Evolutionary conservation across 1,140 invertebrate species (phyloP).

Genomic region (Chironomus tepperi): DNA sequence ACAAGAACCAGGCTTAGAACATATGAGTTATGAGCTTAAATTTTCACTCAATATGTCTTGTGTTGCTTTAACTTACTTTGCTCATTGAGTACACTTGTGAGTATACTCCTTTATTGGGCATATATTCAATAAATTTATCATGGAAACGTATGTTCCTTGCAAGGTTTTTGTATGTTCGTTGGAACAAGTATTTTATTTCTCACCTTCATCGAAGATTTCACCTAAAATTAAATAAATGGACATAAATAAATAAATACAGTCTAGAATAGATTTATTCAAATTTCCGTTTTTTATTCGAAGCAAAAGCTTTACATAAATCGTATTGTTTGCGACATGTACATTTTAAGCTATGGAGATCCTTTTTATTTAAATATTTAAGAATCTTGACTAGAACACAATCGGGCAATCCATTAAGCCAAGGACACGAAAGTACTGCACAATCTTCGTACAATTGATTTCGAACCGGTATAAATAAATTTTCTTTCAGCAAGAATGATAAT

Average conservation of each 20-base stretch:
- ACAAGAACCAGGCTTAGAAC: no score
- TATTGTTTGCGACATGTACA: not conserved
- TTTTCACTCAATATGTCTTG: no score
- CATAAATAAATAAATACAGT: not conserved
- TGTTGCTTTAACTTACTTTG: no score
- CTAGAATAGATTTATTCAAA: not conserved
- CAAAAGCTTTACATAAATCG: not conserved
- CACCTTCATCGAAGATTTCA: not conserved
- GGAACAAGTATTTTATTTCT: no score
- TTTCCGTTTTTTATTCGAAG: not conserved
- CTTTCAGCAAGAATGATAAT: not conserved
- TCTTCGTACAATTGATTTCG: not conserved
- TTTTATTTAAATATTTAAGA: not conserved
- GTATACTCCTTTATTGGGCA: no score
- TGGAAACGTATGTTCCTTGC: no score
- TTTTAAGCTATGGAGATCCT: not conserved
- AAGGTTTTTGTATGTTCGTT: no score
- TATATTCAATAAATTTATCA: no score
- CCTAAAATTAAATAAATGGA: not conserved
- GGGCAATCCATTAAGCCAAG: not conserved
- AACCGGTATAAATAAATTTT: not conserved
- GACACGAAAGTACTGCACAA: not conserved
- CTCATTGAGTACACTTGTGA: no score
- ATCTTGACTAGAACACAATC: not conserved
- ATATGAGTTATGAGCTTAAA: no score